phyloP scores from a whole-genome alignment of 2,113 vertebrate genomes.

The Burhinus bistriatus region DNA sequence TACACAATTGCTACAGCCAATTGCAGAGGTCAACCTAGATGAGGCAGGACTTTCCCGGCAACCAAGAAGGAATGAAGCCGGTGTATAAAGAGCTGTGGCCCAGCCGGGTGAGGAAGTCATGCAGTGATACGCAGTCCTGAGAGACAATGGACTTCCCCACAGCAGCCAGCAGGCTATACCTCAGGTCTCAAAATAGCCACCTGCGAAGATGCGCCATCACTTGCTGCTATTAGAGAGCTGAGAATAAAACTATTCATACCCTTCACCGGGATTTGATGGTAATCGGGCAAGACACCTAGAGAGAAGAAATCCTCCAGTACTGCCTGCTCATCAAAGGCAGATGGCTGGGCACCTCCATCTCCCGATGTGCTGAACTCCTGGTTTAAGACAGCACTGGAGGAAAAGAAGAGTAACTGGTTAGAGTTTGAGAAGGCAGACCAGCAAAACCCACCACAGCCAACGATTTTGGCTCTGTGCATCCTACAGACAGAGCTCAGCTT shows the following conservation, averaged over 20 bases:
- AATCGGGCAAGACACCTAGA: not conserved
- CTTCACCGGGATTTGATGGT: not conserved
- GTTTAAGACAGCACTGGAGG: not conserved
- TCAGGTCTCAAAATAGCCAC: not conserved
- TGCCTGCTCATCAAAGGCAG: not conserved
- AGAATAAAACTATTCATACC: not conserved
- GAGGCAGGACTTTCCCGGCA: not conserved
- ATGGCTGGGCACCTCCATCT: not conserved
- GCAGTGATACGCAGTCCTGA: accelerated
- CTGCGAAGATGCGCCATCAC: not conserved
- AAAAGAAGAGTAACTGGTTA: not conserved
- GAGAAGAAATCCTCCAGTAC: not conserved
- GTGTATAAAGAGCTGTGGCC: not conserved
- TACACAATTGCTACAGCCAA: not conserved
- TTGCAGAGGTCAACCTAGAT: not conserved
- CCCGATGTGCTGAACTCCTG: accelerated
- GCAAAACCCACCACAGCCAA: not conserved
- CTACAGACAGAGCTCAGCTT: not conserved
- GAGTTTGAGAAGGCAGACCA: not conserved
- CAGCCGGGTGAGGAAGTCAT: not conserved
- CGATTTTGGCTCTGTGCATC: accelerated
- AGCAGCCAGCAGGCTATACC: accelerated
- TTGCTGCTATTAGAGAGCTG: not conserved
- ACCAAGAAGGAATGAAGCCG: accelerated
- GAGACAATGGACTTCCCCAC: not conserved